Conservation (phyloP, 2,797 vertebrate genomes). For the Gorsachius magnificus region DNA sequence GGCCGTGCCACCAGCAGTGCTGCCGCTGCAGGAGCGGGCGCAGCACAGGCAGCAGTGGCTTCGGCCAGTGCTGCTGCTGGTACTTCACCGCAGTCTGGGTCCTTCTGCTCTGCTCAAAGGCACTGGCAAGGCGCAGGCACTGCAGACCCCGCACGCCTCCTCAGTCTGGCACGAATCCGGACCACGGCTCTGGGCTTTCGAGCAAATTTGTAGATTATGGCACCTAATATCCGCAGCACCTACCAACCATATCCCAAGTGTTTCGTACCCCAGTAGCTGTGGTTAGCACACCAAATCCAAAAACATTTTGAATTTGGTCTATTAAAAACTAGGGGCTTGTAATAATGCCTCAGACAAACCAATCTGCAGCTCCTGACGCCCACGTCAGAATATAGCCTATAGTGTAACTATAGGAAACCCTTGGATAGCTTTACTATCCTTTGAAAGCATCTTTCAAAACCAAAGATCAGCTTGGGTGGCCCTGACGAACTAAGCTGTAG, state of each 20-base stretch:
- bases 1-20: rapidly evolving
- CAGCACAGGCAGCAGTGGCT: rapidly evolving
- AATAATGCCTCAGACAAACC: neutral
- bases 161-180: neutral
- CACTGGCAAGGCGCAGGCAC: too few relatives aligned
- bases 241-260: too few relatives aligned
- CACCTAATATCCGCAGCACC: rapidly evolving
- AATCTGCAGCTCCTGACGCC: rapidly evolving
- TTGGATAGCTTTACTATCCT: neutral
- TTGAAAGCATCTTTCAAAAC: neutral
- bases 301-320: neutral
- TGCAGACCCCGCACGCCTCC: rapidly evolving
- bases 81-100: rapidly evolving
- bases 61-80: rapidly evolving
- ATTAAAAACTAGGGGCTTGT: neutral
- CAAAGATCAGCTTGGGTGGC: neutral
- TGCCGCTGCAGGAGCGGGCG: rapidly evolving
- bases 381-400: rapidly evolving
- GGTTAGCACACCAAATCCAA: neutral
- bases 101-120: neutral
- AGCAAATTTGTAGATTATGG: rapidly evolving
- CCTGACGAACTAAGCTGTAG: neutral
- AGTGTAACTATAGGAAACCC: neutral
- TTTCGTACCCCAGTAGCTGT: neutral
- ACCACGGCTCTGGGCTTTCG: rapidly evolving